Percentiles rank a stretch among this genome's conserved stretches.
Evolutionary conservation across 1,140 invertebrate species (phyloP).

Genomic region (Drosophila sturtevanti): DNA sequence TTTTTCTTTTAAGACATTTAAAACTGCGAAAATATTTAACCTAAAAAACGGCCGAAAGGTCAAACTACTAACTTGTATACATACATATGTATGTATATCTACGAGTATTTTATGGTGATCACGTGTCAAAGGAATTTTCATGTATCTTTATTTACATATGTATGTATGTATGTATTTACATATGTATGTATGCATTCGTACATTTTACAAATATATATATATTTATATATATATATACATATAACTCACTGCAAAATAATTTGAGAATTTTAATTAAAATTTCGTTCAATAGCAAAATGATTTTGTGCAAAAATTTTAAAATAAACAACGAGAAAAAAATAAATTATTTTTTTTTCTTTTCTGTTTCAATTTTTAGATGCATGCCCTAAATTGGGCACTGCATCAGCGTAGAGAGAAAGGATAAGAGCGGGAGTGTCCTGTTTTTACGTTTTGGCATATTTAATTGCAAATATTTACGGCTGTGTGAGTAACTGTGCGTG

Average conservation of each 20-base stretch:
- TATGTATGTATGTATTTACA: too few species aligned
- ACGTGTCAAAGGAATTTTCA: neutral
- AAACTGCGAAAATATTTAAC: neutral
- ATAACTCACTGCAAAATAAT: neutral
- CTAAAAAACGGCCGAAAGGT: too few species aligned
- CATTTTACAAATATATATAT: neutral
- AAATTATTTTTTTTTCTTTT: constrained; percentile 28
- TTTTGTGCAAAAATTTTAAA: constrained; percentile 6
- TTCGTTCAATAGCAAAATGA: constrained; percentile 5
- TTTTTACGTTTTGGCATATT: constrained; percentile 61
- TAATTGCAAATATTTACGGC: constrained; percentile 75
- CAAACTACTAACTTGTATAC: too few species aligned
- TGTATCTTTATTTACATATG: too few species aligned
- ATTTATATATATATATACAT: neutral
- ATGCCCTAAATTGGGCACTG: constrained; percentile 30
- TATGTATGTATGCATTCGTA: neutral
- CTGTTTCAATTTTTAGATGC: constrained; percentile 13
- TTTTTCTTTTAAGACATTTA: neutral
- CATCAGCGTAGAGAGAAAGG: neutral
- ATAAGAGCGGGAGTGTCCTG: constrained; percentile 17
- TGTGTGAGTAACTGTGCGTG: constrained; percentile 22
- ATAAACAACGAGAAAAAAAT: neutral
- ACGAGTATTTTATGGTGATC: too few species aligned
- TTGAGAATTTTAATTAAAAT: constrained; percentile 18
- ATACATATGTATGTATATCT: too few species aligned